Base-by-base conservation (phyloP, 2,888 invertebrate genomes). In the Acanthosepion pharaonis region DNA sequence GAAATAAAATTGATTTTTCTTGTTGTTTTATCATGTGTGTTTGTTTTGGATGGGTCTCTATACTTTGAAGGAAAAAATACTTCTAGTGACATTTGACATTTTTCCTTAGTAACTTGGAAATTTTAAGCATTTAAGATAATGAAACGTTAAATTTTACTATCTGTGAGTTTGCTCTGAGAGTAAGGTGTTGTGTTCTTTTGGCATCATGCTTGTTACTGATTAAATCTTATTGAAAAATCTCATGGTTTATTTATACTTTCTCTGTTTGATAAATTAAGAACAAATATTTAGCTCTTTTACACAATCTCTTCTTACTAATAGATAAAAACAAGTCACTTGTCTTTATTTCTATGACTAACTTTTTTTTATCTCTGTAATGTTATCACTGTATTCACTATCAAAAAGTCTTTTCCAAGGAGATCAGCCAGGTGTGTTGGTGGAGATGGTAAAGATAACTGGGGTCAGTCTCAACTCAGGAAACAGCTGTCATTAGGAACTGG, bases 401-500 rank as follows among this genome's bases (percentile, higher is more conserved):
- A 18, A 78, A 78, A 78, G n/a, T n/a, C 78, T n/a, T 33, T 78
- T 2, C 33, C 15, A 78, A 78, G 78, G 78, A n/a, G 78, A 78
- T 78, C 33, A 15, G 18, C 78, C 78, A 78, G 78, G 78, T 78
- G 33, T 78, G 78, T 33, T 78, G 33, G 78, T 33, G 78, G 78
- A 33, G 78, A 15, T n/a, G 78, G 78, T 28, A 78, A 78, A 78
- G 78, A 78, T 78, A 78, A 78, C 78, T 28, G 33, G n/a, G n/a
- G n/a, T 78, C n/a, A 33, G 78, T 78, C 23, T 59, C n/a, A 33
- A 78, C 78, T 33, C n/a, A n/a, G 78, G 78, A 78, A 78, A 78
- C 78, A 78, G 78, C 78, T 78, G 78, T 78, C 78, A 78, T 78
- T n/a, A 78, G n/a, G 78, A 78, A 8, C n/a, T 78, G 78, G 78